These are phyloP conservation scores for Lutraria lutraria DNA, from an alignment of 2,888 invertebrate genomes.

Conservation along the genomic window DNA sequence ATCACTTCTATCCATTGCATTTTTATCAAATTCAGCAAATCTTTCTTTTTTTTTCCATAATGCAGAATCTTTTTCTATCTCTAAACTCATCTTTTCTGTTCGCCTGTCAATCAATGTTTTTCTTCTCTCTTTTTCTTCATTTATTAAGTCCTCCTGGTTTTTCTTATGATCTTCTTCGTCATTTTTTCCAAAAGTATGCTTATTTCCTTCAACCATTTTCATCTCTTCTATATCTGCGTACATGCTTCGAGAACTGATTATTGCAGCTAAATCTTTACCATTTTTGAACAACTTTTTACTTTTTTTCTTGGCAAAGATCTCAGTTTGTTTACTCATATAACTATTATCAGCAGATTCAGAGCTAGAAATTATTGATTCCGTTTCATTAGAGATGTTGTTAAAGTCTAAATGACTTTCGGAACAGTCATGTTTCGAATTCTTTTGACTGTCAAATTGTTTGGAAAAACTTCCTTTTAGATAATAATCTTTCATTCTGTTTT, in stretches of 20 bases:
- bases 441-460: background rate
- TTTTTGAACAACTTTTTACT: slow-evolving; percentile 47
- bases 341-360: slow-evolving; percentile 45
- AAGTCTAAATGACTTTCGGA: background rate
- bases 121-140: slow-evolving; percentile 12
- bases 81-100: slow-evolving; percentile 5
- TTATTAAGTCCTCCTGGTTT: background rate
- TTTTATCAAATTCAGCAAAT: slow-evolving; percentile 28
- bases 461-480: slow-evolving; percentile 6
- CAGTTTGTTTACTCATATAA: slow-evolving; percentile 26
- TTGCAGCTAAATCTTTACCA: slow-evolving; percentile 60
- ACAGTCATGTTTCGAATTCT: background rate
- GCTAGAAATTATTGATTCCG: slow-evolving; percentile 35
- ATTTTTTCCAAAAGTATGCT: slow-evolving; percentile 1
- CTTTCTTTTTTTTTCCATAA: slow-evolving; percentile 23
- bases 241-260: slow-evolving; percentile 62
- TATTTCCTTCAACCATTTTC: slow-evolving; percentile 32
- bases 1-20: slow-evolving; percentile 21
- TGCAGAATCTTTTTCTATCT: slow-evolving; percentile 20
- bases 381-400: background rate
- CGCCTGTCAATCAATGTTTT: slow-evolving; percentile 18
- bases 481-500: background rate
- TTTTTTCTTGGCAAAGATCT: slow-evolving; percentile 45
- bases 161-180: background rate
- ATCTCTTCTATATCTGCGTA: slow-evolving; percentile 67